A percentile compares a stretch with the other conserved stretches of the same genome.
Conservation (phyloP, 2,113 vertebrate genomes). For the Dicentrarchus labrax region DNA sequence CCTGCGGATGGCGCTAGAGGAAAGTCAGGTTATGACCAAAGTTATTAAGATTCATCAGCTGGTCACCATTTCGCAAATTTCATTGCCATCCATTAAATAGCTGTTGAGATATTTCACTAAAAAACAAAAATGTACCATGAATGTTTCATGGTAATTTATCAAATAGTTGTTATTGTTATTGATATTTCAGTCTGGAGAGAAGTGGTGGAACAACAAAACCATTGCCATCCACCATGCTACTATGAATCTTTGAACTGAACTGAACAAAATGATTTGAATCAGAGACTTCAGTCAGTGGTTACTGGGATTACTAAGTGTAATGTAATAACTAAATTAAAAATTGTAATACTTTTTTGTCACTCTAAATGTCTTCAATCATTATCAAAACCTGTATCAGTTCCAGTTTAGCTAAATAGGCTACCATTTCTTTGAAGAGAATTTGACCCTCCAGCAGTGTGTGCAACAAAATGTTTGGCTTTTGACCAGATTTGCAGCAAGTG, state of each 20-base stretch:
- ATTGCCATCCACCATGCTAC: no score
- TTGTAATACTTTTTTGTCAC: background rate
- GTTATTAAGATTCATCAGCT: background rate
- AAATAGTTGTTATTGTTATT: background rate
- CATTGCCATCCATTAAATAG: background rate
- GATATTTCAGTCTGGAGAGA: no score
- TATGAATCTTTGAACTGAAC: no score
- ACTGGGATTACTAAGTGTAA: no score
- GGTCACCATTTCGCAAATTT: background rate
- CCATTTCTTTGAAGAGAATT: slow-evolving; percentile 8
- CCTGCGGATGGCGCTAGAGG: background rate
- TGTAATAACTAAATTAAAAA: no score
- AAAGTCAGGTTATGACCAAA: background rate
- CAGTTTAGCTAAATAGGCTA: background rate
- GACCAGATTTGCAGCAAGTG: slow-evolving; percentile 35
- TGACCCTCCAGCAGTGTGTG: slow-evolving; percentile 8
- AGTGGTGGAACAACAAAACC: no score
- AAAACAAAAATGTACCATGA: background rate
- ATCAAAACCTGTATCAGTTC: background rate
- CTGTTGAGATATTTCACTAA: background rate
- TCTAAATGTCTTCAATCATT: background rate
- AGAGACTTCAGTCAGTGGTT: background rate
- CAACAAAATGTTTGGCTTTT: slow-evolving; percentile 28
- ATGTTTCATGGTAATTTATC: background rate
- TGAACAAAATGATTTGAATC: no score